A percentile compares a stretch with the other conserved stretches of the same genome.
Conservation (phyloP, 1,140 invertebrate genomes). For the Meloidogyne hapla region DNA sequence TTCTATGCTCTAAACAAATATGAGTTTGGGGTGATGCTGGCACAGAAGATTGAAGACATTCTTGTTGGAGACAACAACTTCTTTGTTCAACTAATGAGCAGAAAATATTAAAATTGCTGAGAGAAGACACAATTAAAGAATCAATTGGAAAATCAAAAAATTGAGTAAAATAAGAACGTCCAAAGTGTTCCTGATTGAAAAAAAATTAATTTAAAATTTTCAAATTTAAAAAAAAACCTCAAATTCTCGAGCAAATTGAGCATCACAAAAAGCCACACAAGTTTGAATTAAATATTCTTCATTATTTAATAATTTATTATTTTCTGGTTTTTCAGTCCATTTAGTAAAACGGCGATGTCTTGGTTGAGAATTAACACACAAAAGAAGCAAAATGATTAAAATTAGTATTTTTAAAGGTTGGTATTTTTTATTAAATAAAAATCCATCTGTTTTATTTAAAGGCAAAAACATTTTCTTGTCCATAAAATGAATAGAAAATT, state of each 20-base stretch:
- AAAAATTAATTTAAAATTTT: conserved; percentile 14
- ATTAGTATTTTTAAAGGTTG: not conserved
- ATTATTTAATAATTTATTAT: not conserved
- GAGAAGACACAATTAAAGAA: conserved; percentile 37
- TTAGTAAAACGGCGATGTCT: not conserved
- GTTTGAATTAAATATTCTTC: not conserved
- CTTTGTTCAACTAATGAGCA: conserved; percentile 36
- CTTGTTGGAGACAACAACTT: conserved; percentile 20
- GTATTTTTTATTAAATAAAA: no score
- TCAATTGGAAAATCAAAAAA: conserved; percentile 47
- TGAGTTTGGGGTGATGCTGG: conserved; percentile 39
- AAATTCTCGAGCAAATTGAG: conserved; percentile 26
- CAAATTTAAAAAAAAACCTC: not conserved
- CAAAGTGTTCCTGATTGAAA: conserved; percentile 30
- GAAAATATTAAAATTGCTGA: conserved; percentile 26
- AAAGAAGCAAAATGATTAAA: not conserved
- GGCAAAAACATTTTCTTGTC: no score
- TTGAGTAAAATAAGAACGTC: conserved; percentile 38
- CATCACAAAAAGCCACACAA: conserved; percentile 29
- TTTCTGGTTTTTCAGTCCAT: not conserved
- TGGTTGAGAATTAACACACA: not conserved
- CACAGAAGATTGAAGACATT: conserved; percentile 20
- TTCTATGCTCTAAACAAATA: conserved; percentile 39
- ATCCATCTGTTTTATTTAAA: no score
- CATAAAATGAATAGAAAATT: no score